Conservation (phyloP, 2,888 invertebrate genomes). For the Rhodophaea formosa region DNA sequence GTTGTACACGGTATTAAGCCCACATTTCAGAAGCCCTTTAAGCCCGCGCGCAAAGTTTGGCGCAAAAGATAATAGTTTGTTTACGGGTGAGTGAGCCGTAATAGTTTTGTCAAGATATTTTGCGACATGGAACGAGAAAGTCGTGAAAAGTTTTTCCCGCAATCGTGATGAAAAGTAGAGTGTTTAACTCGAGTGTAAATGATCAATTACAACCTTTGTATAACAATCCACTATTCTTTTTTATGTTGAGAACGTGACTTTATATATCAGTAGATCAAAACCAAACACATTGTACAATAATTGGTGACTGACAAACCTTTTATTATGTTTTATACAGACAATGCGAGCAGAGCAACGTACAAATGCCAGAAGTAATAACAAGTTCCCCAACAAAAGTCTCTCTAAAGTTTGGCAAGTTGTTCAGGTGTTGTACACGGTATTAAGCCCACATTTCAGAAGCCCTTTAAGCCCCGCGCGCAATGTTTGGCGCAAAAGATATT, state of each 20-base stretch:
- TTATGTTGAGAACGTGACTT: too few species aligned
- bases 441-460: not conserved
- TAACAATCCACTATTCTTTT: too few species aligned
- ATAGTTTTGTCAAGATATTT: slow-evolving; percentile 3
- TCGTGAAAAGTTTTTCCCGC: too few species aligned
- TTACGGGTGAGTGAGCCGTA: not conserved
- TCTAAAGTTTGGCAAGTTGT: not conserved
- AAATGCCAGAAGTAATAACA: not conserved
- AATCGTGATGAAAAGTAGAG: too few species aligned
- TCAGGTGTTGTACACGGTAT: not conserved
- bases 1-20: not conserved
- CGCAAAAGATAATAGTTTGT: slow-evolving; percentile 12
- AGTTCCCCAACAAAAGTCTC: not conserved
- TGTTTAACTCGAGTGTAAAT: too few species aligned
- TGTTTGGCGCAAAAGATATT: slow-evolving; percentile 10
- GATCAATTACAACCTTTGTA: too few species aligned
- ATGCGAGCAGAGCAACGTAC: too few species aligned
- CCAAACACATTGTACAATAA: too few species aligned
- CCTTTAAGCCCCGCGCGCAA: not conserved
- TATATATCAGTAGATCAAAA: too few species aligned
- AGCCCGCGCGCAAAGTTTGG: slow-evolving; percentile 3
- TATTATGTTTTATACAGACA: too few species aligned
- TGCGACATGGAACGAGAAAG: too few species aligned
- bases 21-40: not conserved
- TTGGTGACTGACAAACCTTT: too few species aligned